Evolutionary conservation across 1,140 invertebrate genomes (phyloP).

Genomic region (Tetramorium simillimum): DNA sequence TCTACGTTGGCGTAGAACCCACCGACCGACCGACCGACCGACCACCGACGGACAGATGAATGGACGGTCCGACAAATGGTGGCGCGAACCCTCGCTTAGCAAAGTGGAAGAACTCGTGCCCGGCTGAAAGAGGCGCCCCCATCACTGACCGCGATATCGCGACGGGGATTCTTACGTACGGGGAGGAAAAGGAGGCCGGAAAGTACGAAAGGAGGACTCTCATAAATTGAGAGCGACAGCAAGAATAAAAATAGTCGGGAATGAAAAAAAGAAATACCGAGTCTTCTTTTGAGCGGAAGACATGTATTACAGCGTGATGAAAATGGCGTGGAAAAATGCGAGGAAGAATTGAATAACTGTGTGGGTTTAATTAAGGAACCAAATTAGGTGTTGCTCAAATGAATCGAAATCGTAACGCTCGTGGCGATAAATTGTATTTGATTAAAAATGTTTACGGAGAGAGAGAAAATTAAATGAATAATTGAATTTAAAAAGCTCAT

Average conservation of each 20-base stretch:
- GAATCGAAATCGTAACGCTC: neutral
- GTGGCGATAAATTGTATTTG: neutral
- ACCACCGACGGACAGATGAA: conserved; percentile 63
- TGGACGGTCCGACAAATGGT: conserved; percentile 66
- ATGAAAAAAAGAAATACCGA: neutral
- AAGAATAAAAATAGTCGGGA: conserved; percentile 8
- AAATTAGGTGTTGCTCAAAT: conserved; percentile 2
- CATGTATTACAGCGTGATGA: neutral
- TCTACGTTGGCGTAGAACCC: conserved; percentile 15
- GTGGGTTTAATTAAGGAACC: conserved; percentile 8
- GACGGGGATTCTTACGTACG: neutral
- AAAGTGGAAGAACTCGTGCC: conserved; percentile 50
- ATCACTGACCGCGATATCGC: conserved; percentile 11
- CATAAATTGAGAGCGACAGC: neutral
- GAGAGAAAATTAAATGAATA: conserved; percentile 21
- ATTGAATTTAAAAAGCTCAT: conserved; percentile 22
- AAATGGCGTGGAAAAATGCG: neutral
- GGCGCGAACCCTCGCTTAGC: conserved; percentile 51
- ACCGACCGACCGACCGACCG: conserved; percentile 48
- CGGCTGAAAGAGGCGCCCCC: conserved; percentile 37
- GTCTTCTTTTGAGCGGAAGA: neutral
- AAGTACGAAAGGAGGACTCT: neutral
- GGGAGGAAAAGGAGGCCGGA: neutral
- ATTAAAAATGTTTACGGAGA: conserved; percentile 2
- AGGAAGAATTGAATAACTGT: neutral